Percentiles rank a stretch among this genome's conserved stretches.
phyloP scores from a whole-genome alignment of 2,797 vertebrate species.

The Austrolebias charrua region DNA sequence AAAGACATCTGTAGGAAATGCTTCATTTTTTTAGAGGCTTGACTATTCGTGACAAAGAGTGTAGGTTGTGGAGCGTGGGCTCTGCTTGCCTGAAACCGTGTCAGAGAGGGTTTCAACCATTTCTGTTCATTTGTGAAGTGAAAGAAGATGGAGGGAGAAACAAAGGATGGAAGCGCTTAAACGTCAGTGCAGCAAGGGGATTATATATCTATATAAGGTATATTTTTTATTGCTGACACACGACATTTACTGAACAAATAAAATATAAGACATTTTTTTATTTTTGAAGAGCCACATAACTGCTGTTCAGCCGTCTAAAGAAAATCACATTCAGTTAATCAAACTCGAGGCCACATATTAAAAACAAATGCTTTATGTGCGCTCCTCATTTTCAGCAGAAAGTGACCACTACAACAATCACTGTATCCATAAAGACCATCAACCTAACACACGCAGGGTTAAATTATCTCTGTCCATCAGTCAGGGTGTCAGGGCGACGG shows the following conservation, averaged over 20 bases:
- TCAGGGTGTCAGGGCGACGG: conserved; percentile 33
- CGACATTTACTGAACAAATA: neutral
- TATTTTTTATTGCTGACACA: too few species aligned
- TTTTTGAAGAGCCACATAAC: neutral
- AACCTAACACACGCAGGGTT: conserved; percentile 44
- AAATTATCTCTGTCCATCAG: conserved; percentile 63
- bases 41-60: conserved; percentile 27
- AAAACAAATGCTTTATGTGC: neutral
- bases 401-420: conserved; percentile 17
- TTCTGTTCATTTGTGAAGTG: conserved; percentile 22
- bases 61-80: conserved; percentile 27
- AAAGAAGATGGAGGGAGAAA: conserved; percentile 2
- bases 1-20: conserved; percentile 45
- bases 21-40: neutral
- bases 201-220: neutral
- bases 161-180: neutral
- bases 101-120: conserved; percentile 21
- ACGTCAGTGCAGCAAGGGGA: conserved; percentile 17
- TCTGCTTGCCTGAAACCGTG: conserved; percentile 19
- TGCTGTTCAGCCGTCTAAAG: neutral
- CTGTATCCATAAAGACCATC: conserved; percentile 23
- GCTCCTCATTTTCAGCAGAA: conserved; percentile 15
- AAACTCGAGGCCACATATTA: neutral
- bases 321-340: neutral
- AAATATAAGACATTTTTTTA: conserved; percentile 1